phyloP scores from a whole-genome alignment of 2,797 vertebrate species.

The Silurus aristotelis region DNA sequence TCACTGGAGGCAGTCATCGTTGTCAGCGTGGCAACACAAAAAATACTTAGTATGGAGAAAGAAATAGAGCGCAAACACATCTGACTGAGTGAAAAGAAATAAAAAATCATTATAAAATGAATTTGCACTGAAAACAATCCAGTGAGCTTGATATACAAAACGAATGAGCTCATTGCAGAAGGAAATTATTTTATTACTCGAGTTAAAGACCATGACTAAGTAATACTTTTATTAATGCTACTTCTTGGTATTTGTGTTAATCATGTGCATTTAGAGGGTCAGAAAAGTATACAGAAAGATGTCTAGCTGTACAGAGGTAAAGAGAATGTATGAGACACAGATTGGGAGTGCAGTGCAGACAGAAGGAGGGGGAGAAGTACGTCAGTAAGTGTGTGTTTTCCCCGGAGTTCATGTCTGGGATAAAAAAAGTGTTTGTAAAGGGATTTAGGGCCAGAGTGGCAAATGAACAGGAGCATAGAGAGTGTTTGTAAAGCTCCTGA shows the following conservation, averaged over 20 bases:
- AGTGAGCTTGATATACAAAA: neutral
- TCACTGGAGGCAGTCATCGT: slow-evolving; percentile 30
- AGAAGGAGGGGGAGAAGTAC: slow-evolving; percentile 21
- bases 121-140: neutral
- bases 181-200: neutral
- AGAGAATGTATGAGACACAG: neutral
- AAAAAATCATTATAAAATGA: too few species aligned
- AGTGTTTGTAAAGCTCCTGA: slow-evolving; percentile 57
- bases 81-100: neutral
- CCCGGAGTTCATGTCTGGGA: slow-evolving; percentile 55
- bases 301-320: neutral
- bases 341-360: slow-evolving; percentile 8
- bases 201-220: neutral
- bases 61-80: neutral
- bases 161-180: neutral
- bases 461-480: slow-evolving; percentile 57
- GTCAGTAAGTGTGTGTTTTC: slow-evolving; percentile 46
- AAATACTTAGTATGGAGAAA: neutral
- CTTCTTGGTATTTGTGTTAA: neutral
- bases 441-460: slow-evolving; percentile 57
- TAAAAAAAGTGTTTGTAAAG: slow-evolving; percentile 57
- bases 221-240: neutral
- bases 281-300: neutral
- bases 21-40: slow-evolving; percentile 8
- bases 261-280: neutral